Conservation (phyloP, 23 tunicate species). For the Diplosoma virens region DNA sequence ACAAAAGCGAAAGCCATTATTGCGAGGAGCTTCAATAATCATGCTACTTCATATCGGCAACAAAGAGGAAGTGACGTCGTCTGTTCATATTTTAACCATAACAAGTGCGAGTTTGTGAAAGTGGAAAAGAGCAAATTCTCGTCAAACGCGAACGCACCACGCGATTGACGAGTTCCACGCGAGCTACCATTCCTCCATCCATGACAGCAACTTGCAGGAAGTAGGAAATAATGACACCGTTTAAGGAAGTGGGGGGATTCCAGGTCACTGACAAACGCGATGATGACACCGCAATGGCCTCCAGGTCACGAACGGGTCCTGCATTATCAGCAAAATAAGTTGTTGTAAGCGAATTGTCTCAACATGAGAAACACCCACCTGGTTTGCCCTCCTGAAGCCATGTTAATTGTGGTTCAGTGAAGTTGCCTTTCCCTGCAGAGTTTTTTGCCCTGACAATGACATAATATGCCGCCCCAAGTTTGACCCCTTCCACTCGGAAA, state of each 20-base stretch:
- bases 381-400: neutral
- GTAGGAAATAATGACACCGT: constrained; percentile 29
- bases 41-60: too few relatives aligned
- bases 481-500: too few relatives aligned
- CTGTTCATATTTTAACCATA: too few relatives aligned
- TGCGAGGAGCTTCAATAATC: too few relatives aligned
- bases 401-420: constrained; percentile 2
- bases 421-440: constrained; percentile 17
- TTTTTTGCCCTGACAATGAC: constrained; percentile 14
- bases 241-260: constrained; percentile 32
- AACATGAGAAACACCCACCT: too few relatives aligned
- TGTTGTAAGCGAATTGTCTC: too few relatives aligned
- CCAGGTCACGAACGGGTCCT: constrained; percentile 38
- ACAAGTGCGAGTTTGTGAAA: too few relatives aligned
- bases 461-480: constrained; percentile 34
- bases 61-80: too few relatives aligned
- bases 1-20: too few relatives aligned
- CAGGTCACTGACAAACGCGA: constrained; percentile 9
- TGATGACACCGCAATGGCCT: constrained; percentile 12
- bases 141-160: too few relatives aligned
- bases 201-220: constrained; percentile 6
- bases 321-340: neutral
- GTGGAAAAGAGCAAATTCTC: too few relatives aligned
- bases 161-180: neutral
- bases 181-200: neutral